Evolutionary conservation across 2,113 vertebrate genomes (phyloP).

Genomic region (Geococcyx californianus): DNA sequence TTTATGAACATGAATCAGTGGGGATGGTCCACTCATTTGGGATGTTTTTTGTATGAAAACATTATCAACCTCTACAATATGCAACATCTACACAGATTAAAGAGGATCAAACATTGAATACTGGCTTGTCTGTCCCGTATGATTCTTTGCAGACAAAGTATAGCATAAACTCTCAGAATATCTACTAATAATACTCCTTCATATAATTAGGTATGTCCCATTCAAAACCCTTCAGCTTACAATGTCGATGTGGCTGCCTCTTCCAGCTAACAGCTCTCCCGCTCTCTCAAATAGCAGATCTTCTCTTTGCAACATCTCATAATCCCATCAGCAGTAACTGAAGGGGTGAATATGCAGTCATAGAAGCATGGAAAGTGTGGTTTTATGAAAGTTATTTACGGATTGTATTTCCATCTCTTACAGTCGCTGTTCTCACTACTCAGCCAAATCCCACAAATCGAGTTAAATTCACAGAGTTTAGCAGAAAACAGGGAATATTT

Average conservation of each 20-base stretch:
- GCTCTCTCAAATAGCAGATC: background rate
- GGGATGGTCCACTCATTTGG: background rate
- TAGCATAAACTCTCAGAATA: background rate
- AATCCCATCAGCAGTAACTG: background rate
- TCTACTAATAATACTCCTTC: background rate
- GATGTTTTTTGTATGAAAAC: background rate
- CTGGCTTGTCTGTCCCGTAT: background rate
- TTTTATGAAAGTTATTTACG: background rate
- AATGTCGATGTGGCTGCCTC: background rate
- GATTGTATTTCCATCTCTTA: background rate
- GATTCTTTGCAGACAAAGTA: background rate
- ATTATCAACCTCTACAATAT: background rate
- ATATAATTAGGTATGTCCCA: background rate
- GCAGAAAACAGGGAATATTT: background rate
- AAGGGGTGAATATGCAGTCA: background rate
- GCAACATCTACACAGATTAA: background rate
- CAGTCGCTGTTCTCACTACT: background rate
- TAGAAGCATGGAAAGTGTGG: rapidly evolving
- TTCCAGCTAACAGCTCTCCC: background rate
- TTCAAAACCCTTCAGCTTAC: background rate
- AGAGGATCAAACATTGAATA: background rate
- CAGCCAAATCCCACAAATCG: background rate
- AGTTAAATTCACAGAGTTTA: background rate
- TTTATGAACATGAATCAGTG: background rate
- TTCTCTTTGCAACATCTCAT: background rate